Conservation (phyloP, 2,888 invertebrate species). For the Heteropelma amictum region DNA sequence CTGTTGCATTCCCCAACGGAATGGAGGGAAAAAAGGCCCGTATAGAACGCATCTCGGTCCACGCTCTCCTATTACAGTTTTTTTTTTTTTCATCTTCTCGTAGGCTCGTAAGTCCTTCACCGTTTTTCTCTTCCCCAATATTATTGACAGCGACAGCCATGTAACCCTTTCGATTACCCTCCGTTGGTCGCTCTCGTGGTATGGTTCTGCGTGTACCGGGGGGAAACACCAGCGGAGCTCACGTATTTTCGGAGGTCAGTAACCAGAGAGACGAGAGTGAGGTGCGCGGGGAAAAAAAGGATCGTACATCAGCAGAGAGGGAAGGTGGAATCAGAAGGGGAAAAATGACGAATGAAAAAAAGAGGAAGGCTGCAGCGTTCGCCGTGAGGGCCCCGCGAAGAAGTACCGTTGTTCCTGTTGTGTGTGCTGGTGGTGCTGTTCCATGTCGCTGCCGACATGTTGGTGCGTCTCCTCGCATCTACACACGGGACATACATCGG, state of each 20-base stretch:
- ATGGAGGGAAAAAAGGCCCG: not conserved
- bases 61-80: not conserved
- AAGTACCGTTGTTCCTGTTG: slow-evolving; percentile 76
- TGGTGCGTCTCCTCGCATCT: slow-evolving; percentile 3
- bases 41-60: not conserved
- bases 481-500: not conserved
- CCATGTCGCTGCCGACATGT: slow-evolving; percentile 18
- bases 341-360: slow-evolving; percentile 2
- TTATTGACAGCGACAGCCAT: not conserved
- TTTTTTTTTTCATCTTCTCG: no score
- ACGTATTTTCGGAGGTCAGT: slow-evolving; percentile 77
- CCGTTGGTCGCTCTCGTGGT: not conserved
- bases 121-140: not conserved
- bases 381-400: slow-evolving; percentile 61
- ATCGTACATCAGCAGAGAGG: slow-evolving; percentile 31
- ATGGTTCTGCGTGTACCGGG: not conserved
- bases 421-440: slow-evolving; percentile 27
- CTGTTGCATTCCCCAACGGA: no score
- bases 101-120: not conserved
- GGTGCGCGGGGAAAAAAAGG: slow-evolving; percentile 63
- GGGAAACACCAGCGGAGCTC: slow-evolving; percentile 11
- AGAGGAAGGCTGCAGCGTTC: slow-evolving; percentile 20
- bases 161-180: not conserved
- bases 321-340: slow-evolving; percentile 2
- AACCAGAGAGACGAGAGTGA: slow-evolving; percentile 72